Evolutionary conservation across 2,113 vertebrate species (phyloP).

Genomic region (Callionymus lyra): DNA sequence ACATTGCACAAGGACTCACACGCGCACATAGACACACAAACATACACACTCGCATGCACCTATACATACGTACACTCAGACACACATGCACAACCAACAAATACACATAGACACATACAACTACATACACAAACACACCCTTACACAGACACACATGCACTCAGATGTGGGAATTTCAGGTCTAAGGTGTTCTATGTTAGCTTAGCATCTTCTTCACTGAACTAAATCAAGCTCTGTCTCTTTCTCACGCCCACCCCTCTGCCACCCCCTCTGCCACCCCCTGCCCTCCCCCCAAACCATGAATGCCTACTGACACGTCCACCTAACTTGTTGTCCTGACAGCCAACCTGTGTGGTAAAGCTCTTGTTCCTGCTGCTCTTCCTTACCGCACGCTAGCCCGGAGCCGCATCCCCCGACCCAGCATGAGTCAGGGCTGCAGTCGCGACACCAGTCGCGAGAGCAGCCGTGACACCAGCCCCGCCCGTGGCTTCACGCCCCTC

Average conservation of each 20-base stretch:
- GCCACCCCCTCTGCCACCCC: constrained; percentile 3
- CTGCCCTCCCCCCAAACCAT: constrained; percentile 16
- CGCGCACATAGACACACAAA: no score
- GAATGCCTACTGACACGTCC: constrained; percentile 39
- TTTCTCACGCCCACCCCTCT: background rate
- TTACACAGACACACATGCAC: no score
- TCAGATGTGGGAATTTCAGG: no score
- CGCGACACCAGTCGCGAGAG: constrained; percentile 99
- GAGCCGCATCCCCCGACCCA: constrained; percentile 98
- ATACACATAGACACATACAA: no score
- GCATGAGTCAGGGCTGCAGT: constrained; percentile 99
- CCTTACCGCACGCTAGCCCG: constrained; percentile 96
- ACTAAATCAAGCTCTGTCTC: constrained; percentile 1
- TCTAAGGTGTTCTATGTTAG: no score
- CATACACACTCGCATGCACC: no score
- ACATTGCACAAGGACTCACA: background rate
- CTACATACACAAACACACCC: no score
- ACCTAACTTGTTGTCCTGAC: constrained; percentile 67
- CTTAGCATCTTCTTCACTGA: background rate
- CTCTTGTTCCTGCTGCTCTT: constrained; percentile 91
- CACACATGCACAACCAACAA: no score
- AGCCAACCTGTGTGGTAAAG: constrained; percentile 86
- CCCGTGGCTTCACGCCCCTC: constrained; percentile 92
- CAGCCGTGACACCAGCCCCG: constrained; percentile 98
- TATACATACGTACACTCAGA: no score